Evolutionary conservation across 2,797 vertebrate species (phyloP), one percentile per base, ranked within the genome.

Genomic region (Urosaurus nigricauda): DNA sequence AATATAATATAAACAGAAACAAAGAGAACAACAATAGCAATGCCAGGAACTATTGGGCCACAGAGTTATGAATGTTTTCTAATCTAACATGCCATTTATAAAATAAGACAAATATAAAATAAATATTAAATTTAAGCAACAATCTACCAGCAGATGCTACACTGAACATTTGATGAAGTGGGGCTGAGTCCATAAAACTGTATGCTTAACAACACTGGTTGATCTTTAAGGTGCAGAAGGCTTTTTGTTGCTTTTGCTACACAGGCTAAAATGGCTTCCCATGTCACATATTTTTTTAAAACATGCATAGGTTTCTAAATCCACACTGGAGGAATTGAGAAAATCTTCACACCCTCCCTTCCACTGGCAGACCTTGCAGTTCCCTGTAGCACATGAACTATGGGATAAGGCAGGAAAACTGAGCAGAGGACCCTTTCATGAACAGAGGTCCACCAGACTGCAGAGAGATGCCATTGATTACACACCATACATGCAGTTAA

Each of bases 1-100:
- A 79, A 88, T 86, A 79, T 92, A 93, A 93, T 85, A 92, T 71
- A 84, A 91, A 56, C 40, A 81, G 87, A 26, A 37, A 73, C 5
- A 73, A 73, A 77, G 9, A 77, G 40, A 29, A 12, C 84, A 91
- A 93, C 24, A 58, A 84, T 91, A 88, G 83, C 90, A 91, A 89
- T 77, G 86, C 1, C 0, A 87, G 70, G 17, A 58, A 88, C 12
- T 90, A 19, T 1, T 68, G 63, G 14, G 35, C 29, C 9, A 87
- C 17, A 65, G 84, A 91, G 60, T 88, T 90, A 82, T 35, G 21
- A 73, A 86, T 89, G 1, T 6, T 89, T 89, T 87, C 70, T 37
- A 47, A 75, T 37, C 24, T 43, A 80, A 53, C 37, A 81, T 80
- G 24, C 26, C 29, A 47, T 47, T 63, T 63, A 53, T 21, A 51